phyloP scores from a whole-genome alignment of 2,797 vertebrate species.

The Setipinna tenuifilis region DNA sequence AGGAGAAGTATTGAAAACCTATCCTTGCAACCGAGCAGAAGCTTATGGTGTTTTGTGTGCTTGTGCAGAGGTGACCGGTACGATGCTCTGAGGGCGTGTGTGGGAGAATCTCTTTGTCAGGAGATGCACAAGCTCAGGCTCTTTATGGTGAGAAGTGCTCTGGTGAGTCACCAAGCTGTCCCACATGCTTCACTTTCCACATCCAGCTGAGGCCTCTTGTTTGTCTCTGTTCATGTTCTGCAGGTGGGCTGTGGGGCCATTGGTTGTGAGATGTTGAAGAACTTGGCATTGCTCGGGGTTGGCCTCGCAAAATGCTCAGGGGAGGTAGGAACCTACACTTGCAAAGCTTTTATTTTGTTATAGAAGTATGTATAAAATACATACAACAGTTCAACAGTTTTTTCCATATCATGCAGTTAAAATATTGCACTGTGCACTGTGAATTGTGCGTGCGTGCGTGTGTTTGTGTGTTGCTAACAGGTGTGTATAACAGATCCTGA shows the following conservation, averaged over 20 bases:
- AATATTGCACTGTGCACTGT: not conserved
- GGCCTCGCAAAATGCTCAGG: conserved; percentile 79
- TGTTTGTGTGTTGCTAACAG: conserved; percentile 65
- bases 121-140: conserved; percentile 88
- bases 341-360: not conserved
- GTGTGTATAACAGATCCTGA: conserved; percentile 96
- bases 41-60: not conserved
- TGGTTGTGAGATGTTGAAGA: conserved; percentile 99
- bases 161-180: not conserved
- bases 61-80: conserved; percentile 86
- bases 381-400: not conserved
- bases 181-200: not conserved
- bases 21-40: not conserved
- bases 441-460: not conserved
- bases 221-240: conserved; percentile 28
- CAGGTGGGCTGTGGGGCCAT: conserved; percentile 98
- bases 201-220: not conserved
- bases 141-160: conserved; percentile 86
- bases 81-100: conserved; percentile 90
- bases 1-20: not conserved
- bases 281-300: conserved; percentile 94
- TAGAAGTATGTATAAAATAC: not conserved
- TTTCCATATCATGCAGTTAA: too few relatives aligned
- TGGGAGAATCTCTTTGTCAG: conserved; percentile 87
- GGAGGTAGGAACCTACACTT: conserved; percentile 62